Base-by-base conservation (phyloP, 1,140 invertebrate genomes). In the Drosophila eugracilis region DNA sequence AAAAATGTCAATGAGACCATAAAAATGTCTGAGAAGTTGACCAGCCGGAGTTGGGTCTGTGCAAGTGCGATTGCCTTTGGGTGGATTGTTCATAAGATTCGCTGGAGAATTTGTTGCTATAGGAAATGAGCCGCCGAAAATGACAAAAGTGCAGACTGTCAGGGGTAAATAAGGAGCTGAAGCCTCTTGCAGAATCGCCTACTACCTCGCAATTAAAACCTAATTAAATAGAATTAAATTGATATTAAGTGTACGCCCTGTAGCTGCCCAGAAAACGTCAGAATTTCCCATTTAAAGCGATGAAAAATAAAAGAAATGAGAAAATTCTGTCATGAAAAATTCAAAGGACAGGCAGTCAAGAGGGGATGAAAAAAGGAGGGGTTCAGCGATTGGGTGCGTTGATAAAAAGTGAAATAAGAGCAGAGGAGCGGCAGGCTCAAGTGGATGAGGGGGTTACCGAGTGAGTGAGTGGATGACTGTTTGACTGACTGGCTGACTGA, bases 161-260 rank as follows among this genome's bases (percentile, higher is more conserved):
- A 28, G 14, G 14, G 24, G 44, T 24, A 14, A 26, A 47, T 5
- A 28, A 28, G 12, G 4, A 17, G n/a, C 7, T 15, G 12, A 45
- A 1, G 7, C 24, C 4, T 32, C 45, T 36, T 65, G 44, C 49
- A 57, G 19, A 50, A 37, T 59, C 37, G 32, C 47, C 32, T 32
- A 39, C 30, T 22, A 24, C 6, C 21, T 48, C 48, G 50, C 75
- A 71, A 83, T 84, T 83, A 76, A 76, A 76, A 63, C 39, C 72
- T 73, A 80, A 84, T 84, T 84, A 76, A 63, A 80, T 86, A 75
- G 71, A 76, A 76, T 84, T 78, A 79, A 75, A 79, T 60, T 73
- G 66, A 32, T 54, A 74, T 80, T 76, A 80, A 73, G 76, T 66
- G 76, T 67, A 76, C 72, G 76, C 60, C 80, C 34, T 24, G 52